Conservation (phyloP, 2,888 invertebrate genomes). For the Stramonita haemastoma region DNA sequence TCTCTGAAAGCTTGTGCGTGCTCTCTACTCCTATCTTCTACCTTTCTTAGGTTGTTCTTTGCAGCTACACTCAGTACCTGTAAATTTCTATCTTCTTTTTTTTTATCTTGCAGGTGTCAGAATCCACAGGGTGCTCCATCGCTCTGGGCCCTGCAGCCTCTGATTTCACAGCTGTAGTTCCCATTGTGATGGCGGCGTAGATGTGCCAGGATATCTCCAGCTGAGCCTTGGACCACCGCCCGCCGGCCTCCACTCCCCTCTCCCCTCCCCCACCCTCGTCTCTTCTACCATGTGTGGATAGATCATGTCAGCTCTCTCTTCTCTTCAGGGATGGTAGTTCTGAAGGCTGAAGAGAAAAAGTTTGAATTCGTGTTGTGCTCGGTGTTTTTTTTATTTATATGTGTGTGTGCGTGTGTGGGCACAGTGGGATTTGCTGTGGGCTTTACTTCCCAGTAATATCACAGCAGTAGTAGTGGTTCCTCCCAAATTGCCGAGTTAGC, state of each 20-base stretch:
- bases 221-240: not conserved
- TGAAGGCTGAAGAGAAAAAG: too few species aligned
- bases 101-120: conserved; percentile 4
- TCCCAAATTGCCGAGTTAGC: not conserved
- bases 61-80: not conserved
- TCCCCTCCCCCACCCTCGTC: too few species aligned
- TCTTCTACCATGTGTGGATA: too few species aligned
- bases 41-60: not conserved
- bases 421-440: not conserved
- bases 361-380: too few species aligned
- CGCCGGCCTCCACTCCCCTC: too few species aligned
- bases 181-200: not conserved
- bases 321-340: too few species aligned
- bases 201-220: not conserved
- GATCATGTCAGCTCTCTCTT: too few species aligned
- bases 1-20: too few species aligned
- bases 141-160: not conserved
- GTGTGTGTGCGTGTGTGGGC: too few species aligned
- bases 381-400: too few species aligned
- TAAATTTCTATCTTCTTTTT: not conserved
- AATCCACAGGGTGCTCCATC: not conserved
- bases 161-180: not conserved
- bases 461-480: not conserved
- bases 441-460: not conserved
- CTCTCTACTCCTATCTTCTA: too few species aligned